phyloP scores from a whole-genome alignment of 1,140 invertebrate genomes.

The Chironomus striatipennis region DNA sequence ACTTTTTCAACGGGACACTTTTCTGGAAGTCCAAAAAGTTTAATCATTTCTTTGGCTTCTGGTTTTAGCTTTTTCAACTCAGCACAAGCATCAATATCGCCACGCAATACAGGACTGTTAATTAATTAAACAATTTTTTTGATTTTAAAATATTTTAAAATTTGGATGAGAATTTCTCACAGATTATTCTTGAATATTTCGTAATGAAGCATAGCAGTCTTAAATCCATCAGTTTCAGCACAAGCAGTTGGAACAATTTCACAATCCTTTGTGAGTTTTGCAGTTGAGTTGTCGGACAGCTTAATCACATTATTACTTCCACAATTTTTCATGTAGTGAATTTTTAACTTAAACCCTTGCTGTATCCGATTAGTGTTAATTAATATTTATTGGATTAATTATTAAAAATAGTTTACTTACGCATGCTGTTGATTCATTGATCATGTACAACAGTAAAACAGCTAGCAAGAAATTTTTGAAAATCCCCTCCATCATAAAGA shows the following conservation, averaged over 20 bases:
- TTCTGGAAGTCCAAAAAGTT: conserved; percentile 35
- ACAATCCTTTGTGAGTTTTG: conserved; percentile 38
- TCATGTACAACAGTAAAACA: no score
- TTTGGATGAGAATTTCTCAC: background rate
- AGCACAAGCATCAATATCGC: conserved; percentile 35
- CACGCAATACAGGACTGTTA: conserved; percentile 36
- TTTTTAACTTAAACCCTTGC: conserved; percentile 38
- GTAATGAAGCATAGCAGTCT: conserved; percentile 2
- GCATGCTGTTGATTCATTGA: background rate
- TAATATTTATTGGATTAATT: background rate
- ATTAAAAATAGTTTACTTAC: background rate
- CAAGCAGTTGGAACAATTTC: conserved; percentile 32
- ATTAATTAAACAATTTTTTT: conserved; percentile 31
- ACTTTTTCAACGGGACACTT: conserved; percentile 33
- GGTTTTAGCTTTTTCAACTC: conserved; percentile 31
- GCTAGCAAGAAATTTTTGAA: no score
- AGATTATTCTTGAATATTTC: conserved; percentile 20
- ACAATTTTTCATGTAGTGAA: conserved; percentile 37
- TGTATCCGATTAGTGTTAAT: conserved; percentile 23
- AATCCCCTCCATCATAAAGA: no score
- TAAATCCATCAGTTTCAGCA: conserved; percentile 12
- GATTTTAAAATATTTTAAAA: background rate
- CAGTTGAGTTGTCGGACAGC: conserved; percentile 31
- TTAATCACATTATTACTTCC: conserved; percentile 33
- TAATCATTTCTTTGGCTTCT: conserved; percentile 36